A percentile compares a stretch with the other conserved stretches of the same genome.
Conservation (phyloP, 2,888 invertebrate species). For the Caenorhabditis parvicauda region DNA sequence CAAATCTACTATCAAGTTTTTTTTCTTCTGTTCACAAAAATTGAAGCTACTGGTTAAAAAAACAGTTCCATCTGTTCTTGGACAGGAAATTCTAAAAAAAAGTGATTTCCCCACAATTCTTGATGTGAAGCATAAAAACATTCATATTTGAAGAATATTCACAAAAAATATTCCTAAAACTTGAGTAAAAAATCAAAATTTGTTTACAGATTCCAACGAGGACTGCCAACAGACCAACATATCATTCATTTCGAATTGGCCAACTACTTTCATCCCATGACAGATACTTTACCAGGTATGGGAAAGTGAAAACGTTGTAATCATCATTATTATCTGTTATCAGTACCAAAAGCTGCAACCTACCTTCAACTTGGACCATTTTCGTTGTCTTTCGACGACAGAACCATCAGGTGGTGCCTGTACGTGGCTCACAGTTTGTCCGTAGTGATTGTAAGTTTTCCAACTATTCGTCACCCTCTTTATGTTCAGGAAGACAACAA, state of each 20-base stretch:
- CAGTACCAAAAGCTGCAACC: conserved; percentile 89
- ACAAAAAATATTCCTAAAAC: too few species aligned
- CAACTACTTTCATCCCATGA: conserved; percentile 85
- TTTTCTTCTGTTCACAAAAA: too few species aligned
- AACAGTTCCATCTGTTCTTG: too few species aligned
- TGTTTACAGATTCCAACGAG: conserved; percentile 15
- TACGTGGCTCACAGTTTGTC: conserved; percentile 85
- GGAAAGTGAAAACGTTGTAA: background rate
- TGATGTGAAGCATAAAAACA: background rate
- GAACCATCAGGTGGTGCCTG: conserved; percentile 88
- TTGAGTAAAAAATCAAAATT: background rate
- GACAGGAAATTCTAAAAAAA: too few species aligned
- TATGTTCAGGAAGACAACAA: conserved; percentile 18
- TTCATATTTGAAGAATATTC: background rate
- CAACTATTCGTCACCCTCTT: background rate
- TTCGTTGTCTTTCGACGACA: conserved; percentile 80
- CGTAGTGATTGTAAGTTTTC: conserved; percentile 66
- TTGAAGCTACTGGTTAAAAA: too few species aligned
- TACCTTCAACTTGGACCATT: conserved; percentile 88
- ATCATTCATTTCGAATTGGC: conserved; percentile 93
- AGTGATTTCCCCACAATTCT: too few species aligned
- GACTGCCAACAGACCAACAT: conserved; percentile 82
- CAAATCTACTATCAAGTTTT: background rate
- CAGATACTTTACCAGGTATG: conserved; percentile 19
- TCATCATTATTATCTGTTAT: conserved; percentile 56